phyloP scores from a whole-genome alignment of 2,113 vertebrate genomes.

The Nestor notabilis region DNA sequence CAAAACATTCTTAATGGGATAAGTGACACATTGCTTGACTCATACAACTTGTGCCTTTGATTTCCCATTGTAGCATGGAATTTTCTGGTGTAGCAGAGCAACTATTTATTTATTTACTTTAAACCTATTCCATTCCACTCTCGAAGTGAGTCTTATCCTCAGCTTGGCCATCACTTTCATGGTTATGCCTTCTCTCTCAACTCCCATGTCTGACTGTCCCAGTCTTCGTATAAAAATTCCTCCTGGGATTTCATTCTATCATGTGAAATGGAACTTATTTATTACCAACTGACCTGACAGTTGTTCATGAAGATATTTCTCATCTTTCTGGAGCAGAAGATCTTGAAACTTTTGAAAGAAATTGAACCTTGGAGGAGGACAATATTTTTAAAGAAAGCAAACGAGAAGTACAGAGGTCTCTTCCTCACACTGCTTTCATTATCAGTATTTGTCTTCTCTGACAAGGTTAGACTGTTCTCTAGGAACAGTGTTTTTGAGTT shows the following conservation, averaged over 20 bases:
- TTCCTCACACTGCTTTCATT: neutral
- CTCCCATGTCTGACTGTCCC: neutral
- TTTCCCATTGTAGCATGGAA: neutral
- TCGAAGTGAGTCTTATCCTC: neutral
- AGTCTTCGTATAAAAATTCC: neutral
- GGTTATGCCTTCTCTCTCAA: neutral
- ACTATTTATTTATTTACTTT: neutral
- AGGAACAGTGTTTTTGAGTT: neutral
- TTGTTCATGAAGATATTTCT: neutral
- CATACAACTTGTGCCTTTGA: neutral
- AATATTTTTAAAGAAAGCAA: neutral
- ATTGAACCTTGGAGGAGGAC: neutral
- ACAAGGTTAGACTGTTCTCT: neutral
- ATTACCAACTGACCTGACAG: neutral
- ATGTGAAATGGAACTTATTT: neutral
- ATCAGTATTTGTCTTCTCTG: neutral
- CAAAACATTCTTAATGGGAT: neutral
- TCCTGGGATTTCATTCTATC: neutral
- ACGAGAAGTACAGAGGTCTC: neutral
- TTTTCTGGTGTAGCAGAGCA: neutral
- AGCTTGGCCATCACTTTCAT: neutral
- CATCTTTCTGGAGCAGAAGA: neutral
- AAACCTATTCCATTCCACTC: fast-evolving
- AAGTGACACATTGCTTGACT: neutral
- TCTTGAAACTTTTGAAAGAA: neutral